These are phyloP conservation scores for Griposia aprilina DNA, from an alignment of 2,888 invertebrate species.

Conservation along the genomic window DNA sequence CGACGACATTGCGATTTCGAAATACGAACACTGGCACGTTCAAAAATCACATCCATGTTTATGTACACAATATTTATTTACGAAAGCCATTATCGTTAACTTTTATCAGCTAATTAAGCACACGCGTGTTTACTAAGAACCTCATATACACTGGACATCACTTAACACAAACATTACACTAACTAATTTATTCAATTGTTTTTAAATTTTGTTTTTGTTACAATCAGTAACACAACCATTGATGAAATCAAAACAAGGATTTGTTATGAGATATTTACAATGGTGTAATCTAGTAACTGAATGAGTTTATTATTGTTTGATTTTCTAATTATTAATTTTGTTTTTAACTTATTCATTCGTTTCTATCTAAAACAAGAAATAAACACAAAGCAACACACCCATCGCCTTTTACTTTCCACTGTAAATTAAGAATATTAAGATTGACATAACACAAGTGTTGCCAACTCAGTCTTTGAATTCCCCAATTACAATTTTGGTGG, in stretches of 20 bases:
- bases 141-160: slow-evolving; percentile 51
- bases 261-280: slow-evolving; percentile 58
- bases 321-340: slow-evolving; percentile 42
- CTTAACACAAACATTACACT: slow-evolving; percentile 58
- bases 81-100: slow-evolving; percentile 72
- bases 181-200: slow-evolving; percentile 57
- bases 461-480: slow-evolving; percentile 39
- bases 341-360: slow-evolving; percentile 66
- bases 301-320: slow-evolving; percentile 28
- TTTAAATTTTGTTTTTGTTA: slow-evolving; percentile 68
- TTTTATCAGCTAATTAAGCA: slow-evolving; percentile 44
- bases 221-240: slow-evolving; percentile 59
- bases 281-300: slow-evolving; percentile 28
- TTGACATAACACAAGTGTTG: slow-evolving; percentile 71
- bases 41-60: slow-evolving; percentile 79
- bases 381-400: slow-evolving; percentile 87
- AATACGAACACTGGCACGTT: slow-evolving; percentile 69
- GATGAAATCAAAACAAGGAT: slow-evolving; percentile 51
- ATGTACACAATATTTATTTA: slow-evolving; percentile 65
- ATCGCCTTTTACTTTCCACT: slow-evolving; percentile 85
- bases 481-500: slow-evolving; percentile 17
- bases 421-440: slow-evolving; percentile 82
- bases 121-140: slow-evolving; percentile 48
- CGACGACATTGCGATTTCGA: slow-evolving; percentile 80
- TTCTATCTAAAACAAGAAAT: slow-evolving; percentile 73